Evolutionary conservation across 2,888 invertebrate genomes (phyloP).

Genomic region (Eupithecia centaureata): DNA sequence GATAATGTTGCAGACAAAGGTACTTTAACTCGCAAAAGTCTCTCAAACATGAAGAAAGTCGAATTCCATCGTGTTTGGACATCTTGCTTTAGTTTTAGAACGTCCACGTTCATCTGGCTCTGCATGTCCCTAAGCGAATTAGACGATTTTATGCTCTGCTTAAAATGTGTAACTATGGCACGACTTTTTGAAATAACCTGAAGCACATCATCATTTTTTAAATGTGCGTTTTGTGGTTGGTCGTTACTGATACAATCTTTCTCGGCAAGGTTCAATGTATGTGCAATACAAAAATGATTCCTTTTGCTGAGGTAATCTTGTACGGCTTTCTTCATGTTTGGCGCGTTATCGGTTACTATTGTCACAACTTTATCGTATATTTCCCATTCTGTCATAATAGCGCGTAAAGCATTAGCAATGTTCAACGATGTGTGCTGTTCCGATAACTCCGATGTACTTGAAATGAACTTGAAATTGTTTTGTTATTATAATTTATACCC

Average conservation of each 20-base stretch:
- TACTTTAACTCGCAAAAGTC: constrained; percentile 37
- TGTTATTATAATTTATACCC: too few species aligned
- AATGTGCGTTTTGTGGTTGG: background rate
- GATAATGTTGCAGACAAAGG: constrained; percentile 38
- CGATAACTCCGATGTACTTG: background rate
- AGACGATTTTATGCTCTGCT: constrained; percentile 24
- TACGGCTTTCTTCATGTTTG: constrained; percentile 31
- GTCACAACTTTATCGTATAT: constrained; percentile 19
- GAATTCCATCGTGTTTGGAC: constrained; percentile 47
- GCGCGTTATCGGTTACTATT: constrained; percentile 11
- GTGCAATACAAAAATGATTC: constrained; percentile 42
- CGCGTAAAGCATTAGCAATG: background rate
- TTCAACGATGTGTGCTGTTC: background rate
- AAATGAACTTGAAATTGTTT: too few species aligned
- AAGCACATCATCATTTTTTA: background rate
- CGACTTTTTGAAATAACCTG: constrained; percentile 28
- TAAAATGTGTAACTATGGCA: constrained; percentile 43
- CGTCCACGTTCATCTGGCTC: constrained; percentile 35
- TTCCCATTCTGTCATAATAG: constrained; percentile 6
- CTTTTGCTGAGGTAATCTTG: constrained; percentile 31
- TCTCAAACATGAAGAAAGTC: constrained; percentile 41
- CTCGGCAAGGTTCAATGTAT: constrained; percentile 39
- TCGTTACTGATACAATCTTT: constrained; percentile 34
- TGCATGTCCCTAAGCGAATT: constrained; percentile 29
- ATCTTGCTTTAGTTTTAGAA: constrained; percentile 47